A percentile compares a stretch with the other conserved stretches of the same genome.
phyloP scores from a whole-genome alignment of 92 coral and sea anemone species.

The Parazoanthus atlanticus region DNA sequence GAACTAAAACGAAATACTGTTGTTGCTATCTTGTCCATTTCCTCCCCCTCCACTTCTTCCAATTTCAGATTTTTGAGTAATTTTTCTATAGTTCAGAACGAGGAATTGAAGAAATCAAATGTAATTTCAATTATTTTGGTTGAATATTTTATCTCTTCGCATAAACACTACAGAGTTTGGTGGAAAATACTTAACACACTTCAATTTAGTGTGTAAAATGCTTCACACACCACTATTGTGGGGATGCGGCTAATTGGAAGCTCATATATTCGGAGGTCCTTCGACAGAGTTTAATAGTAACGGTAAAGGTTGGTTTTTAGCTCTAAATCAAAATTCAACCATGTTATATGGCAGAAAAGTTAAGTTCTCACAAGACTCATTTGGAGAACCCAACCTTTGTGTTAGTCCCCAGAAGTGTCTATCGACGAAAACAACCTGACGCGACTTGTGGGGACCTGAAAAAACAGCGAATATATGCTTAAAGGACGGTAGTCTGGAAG shows the following conservation, averaged over 20 bases:
- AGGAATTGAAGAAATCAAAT: neutral
- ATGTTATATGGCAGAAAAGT: neutral
- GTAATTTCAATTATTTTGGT: neutral
- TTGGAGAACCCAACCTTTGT: too few relatives aligned
- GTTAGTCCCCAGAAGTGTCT: too few relatives aligned
- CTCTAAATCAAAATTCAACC: neutral
- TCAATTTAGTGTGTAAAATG: conserved; percentile 5
- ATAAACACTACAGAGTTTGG: neutral
- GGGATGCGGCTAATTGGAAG: neutral
- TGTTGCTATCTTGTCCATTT: neutral
- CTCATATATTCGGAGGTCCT: neutral
- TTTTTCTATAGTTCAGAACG: neutral
- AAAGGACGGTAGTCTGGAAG: too few relatives aligned
- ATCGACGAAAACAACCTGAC: too few relatives aligned
- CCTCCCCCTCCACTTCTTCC: neutral
- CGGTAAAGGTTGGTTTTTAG: neutral
- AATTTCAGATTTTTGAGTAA: neutral
- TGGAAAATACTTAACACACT: conserved; percentile 1
- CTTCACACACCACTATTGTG: neutral
- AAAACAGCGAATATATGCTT: too few relatives aligned
- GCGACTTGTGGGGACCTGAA: too few relatives aligned
- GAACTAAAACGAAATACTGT: neutral
- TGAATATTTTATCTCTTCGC: neutral
- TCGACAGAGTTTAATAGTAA: neutral
- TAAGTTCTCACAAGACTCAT: too few relatives aligned